Conservation (phyloP, 2,888 invertebrate species). For the Cybosia mesomella region DNA sequence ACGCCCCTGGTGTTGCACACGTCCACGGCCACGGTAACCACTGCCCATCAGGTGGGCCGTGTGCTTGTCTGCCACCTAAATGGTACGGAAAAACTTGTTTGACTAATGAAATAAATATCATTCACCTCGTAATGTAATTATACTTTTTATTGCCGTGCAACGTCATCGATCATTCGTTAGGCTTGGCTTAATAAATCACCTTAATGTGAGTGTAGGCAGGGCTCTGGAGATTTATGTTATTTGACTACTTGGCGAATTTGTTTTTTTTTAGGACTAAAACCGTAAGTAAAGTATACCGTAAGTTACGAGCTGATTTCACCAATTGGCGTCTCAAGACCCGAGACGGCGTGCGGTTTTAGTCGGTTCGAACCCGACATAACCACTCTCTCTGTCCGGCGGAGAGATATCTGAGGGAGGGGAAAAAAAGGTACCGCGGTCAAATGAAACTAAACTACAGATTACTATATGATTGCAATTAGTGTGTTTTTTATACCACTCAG, state of each 20-base stretch:
- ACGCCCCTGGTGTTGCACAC: too few species aligned
- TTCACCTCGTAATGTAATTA: not conserved
- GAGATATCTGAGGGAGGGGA: too few species aligned
- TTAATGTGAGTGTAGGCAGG: not conserved
- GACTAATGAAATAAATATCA: not conserved
- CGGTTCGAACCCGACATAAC: too few species aligned
- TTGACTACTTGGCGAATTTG: not conserved
- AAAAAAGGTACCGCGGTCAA: too few species aligned
- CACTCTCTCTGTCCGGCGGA: too few species aligned
- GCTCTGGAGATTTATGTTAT: not conserved
- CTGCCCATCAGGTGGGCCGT: not conserved
- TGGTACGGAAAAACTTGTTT: not conserved
- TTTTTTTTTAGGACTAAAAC: not conserved
- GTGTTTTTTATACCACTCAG: too few species aligned
- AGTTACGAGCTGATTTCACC: too few species aligned
- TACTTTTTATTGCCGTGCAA: not conserved
- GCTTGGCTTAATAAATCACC: not conserved
- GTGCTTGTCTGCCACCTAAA: not conserved
- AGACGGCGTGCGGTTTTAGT: too few species aligned
- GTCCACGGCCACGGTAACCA: not conserved
- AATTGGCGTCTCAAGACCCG: too few species aligned
- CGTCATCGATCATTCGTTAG: not conserved
- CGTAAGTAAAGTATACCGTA: too few species aligned
- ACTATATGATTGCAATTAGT: too few species aligned
- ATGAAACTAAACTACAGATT: too few species aligned